Evolutionary conservation across 2,888 invertebrate genomes (phyloP).

Genomic region (Cyrtodaria siliqua): DNA sequence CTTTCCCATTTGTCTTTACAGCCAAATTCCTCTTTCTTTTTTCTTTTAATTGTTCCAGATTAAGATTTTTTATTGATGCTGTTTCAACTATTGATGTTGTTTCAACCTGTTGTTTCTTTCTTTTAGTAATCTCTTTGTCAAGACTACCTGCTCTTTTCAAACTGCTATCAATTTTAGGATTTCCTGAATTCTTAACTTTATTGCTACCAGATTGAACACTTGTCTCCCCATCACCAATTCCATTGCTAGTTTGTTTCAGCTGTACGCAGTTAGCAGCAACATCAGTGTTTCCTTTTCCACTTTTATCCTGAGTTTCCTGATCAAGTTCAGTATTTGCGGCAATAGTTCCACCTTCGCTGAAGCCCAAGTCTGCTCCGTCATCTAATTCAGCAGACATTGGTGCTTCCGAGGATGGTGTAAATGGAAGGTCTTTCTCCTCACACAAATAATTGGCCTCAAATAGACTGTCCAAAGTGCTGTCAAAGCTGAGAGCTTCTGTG

Average conservation of each 20-base stretch:
- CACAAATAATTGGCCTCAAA: conserved; percentile 25
- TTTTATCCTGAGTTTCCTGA: neutral
- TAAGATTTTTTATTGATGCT: neutral
- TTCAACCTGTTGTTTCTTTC: too few species aligned
- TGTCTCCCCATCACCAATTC: too few species aligned
- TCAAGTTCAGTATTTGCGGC: neutral
- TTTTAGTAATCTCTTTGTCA: too few species aligned
- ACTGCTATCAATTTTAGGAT: too few species aligned
- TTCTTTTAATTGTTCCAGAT: conserved; percentile 12
- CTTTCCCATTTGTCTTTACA: neutral
- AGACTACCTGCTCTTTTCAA: too few species aligned
- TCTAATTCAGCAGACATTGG: conserved; percentile 34
- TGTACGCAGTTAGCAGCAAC: too few species aligned
- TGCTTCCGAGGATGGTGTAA: conserved; percentile 5
- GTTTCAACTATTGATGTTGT: too few species aligned
- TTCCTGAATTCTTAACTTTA: too few species aligned
- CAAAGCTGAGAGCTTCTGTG: conserved; percentile 42
- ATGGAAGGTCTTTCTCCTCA: neutral
- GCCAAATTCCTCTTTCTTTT: conserved; percentile 26
- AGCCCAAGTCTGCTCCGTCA: conserved; percentile 29
- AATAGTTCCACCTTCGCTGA: conserved; percentile 17
- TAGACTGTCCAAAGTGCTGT: conserved; percentile 48
- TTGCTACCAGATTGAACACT: too few species aligned
- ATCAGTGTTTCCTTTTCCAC: neutral
- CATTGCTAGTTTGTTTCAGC: too few species aligned